Conservation (phyloP, 1,140 invertebrate genomes). For the Hestina assimilis region DNA sequence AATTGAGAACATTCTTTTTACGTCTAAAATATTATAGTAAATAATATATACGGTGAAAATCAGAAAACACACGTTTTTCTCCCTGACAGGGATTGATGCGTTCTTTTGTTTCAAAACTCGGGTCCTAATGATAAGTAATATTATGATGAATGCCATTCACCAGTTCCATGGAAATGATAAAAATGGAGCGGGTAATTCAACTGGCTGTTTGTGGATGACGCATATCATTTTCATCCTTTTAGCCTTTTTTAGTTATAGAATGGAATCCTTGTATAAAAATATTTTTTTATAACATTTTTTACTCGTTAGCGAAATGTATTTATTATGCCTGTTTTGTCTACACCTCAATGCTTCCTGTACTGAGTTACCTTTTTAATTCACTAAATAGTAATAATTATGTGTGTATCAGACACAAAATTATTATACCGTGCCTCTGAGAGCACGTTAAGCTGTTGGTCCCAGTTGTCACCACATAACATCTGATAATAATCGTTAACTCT, state of each 20-base stretch:
- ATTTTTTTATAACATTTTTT: not conserved
- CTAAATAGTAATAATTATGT: no score
- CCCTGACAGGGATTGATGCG: slow-evolving; percentile 27
- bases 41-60: no score
- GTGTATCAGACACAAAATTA: no score
- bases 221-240: slow-evolving; percentile 1
- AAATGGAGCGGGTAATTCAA: slow-evolving; percentile 13
- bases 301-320: not conserved
- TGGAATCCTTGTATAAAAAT: not conserved
- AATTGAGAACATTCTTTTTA: no score
- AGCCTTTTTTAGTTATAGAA: not conserved
- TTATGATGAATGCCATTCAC: slow-evolving; percentile 30
- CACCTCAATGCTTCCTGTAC: no score
- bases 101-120: slow-evolving; percentile 24
- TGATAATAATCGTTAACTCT: no score
- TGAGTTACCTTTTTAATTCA: no score
- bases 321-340: no score
- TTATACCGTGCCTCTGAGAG: no score
- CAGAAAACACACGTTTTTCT: slow-evolving; percentile 11
- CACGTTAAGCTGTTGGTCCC: no score
- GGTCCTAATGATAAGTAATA: slow-evolving; percentile 35
- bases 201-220: not conserved
- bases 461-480: no score
- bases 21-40: no score
- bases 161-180: slow-evolving; percentile 11